phyloP scores from a whole-genome alignment of 2,113 vertebrate species.

The Ia io region DNA sequence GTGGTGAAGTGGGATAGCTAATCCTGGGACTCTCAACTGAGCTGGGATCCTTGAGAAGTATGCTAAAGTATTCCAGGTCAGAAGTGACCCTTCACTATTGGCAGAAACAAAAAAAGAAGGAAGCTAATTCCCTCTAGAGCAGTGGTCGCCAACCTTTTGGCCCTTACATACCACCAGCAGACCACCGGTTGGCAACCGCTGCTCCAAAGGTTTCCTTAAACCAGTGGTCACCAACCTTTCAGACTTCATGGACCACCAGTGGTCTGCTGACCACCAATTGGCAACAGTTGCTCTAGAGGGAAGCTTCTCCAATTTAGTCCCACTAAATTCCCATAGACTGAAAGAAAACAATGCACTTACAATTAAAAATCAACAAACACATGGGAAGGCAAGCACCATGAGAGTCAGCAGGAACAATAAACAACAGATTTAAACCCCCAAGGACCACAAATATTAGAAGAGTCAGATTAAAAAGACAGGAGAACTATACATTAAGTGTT shows the following conservation, averaged over 20 bases:
- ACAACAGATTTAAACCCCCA: background rate
- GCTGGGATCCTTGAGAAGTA: background rate
- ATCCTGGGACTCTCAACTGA: background rate
- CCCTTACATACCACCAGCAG: too few species aligned
- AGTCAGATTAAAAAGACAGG: background rate
- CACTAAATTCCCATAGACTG: background rate
- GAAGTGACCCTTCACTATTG: background rate
- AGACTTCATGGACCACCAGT: too few species aligned
- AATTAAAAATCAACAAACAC: conserved; percentile 25
- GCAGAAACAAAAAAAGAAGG: conserved; percentile 19
- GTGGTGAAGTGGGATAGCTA: background rate
- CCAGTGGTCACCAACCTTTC: too few species aligned
- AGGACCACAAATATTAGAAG: background rate
- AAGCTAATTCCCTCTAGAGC: background rate
- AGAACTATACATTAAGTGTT: background rate
- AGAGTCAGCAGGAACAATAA: conserved; percentile 36
- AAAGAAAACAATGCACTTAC: background rate
- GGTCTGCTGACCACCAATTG: too few species aligned
- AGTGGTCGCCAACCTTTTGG: too few species aligned
- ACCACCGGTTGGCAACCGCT: too few species aligned
- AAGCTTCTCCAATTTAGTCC: background rate
- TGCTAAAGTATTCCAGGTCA: background rate
- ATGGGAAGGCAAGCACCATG: background rate
- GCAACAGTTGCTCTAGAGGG: background rate
- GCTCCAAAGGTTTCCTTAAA: too few species aligned